Evolutionary conservation across 2,797 vertebrate genomes (phyloP).

Genomic region (Acestrorhynchus altus): DNA sequence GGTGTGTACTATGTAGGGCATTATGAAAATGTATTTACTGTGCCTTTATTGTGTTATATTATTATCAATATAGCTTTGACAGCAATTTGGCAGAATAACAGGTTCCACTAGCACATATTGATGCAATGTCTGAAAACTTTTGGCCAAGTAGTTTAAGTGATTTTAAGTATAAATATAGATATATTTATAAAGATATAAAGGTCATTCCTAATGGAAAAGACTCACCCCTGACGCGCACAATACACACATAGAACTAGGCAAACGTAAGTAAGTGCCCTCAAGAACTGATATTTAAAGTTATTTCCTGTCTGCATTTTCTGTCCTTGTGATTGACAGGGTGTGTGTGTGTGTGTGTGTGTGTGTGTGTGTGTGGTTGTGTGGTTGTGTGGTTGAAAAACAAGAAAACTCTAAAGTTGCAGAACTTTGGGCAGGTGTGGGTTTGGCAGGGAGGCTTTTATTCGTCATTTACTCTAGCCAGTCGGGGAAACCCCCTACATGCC

Average conservation of each 20-base stretch:
- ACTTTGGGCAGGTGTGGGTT: conserved; percentile 31
- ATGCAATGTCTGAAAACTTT: not conserved
- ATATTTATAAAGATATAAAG: not conserved
- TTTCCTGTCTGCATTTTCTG: conserved; percentile 65
- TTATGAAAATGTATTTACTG: no score
- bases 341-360: conserved; percentile 31
- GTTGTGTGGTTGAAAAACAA: conserved; percentile 64
- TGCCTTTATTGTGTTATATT: no score
- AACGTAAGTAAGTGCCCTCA: conserved; percentile 37
- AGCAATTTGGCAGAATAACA: not conserved
- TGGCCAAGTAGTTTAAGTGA: not conserved
- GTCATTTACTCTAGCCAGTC: conserved; percentile 1
- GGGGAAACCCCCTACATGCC: conserved; percentile 24
- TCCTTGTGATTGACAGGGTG: conserved; percentile 58
- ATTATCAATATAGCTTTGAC: no score
- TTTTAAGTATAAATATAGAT: not conserved
- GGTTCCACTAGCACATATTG: not conserved
- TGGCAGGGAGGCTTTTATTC: conserved; percentile 13
- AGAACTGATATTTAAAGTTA: conserved; percentile 69
- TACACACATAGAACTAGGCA: not conserved
- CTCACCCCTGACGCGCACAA: not conserved
- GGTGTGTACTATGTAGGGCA: no score
- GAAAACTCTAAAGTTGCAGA: conserved; percentile 61
- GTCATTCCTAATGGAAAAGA: not conserved
- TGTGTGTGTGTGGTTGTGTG: conserved; percentile 35